Percentiles rank a stretch among this genome's conserved stretches.
Evolutionary conservation across 2,888 invertebrate species (phyloP).

Genomic region (Platycheirus albimanus): DNA sequence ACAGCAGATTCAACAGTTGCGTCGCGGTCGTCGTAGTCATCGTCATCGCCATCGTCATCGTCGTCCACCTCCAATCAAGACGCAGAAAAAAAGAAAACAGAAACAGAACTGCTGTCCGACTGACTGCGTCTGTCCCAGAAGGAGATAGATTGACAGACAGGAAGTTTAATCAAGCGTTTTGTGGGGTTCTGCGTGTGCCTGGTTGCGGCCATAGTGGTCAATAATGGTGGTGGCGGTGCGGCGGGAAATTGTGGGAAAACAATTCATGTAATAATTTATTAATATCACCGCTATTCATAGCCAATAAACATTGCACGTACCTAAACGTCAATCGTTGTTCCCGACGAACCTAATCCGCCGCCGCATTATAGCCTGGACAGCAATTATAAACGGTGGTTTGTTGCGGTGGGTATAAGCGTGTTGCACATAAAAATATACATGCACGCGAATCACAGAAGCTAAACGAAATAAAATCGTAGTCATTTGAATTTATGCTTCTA

Average conservation of each 20-base stretch:
- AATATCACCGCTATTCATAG: constrained; percentile 59
- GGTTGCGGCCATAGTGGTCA: constrained; percentile 30
- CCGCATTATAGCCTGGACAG: constrained; percentile 5
- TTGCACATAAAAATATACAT: constrained; percentile 37
- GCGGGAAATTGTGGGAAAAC: constrained; percentile 55
- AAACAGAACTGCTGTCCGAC: constrained; percentile 38
- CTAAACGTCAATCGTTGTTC: constrained; percentile 30
- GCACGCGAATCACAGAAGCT: constrained; percentile 6
- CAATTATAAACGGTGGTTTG: constrained; percentile 47
- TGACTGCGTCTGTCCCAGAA: constrained; percentile 31
- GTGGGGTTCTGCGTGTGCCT: constrained; percentile 54
- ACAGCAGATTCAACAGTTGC: constrained; percentile 24
- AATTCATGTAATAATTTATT: constrained; percentile 70
- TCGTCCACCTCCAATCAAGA: constrained; percentile 54
- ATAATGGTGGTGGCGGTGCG: background rate
- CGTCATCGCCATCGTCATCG: background rate
- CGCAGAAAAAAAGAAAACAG: constrained; percentile 24
- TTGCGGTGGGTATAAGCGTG: constrained; percentile 22
- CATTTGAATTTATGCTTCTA: too few species aligned
- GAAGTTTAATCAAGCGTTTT: constrained; percentile 72
- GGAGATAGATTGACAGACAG: constrained; percentile 68
- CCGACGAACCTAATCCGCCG: constrained; percentile 5
- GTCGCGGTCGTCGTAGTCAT: too few species aligned
- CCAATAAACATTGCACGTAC: constrained; percentile 40
- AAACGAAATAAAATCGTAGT: too few species aligned